phyloP scores from a whole-genome alignment of 2,888 invertebrate genomes.

The Stramonita haemastoma region DNA sequence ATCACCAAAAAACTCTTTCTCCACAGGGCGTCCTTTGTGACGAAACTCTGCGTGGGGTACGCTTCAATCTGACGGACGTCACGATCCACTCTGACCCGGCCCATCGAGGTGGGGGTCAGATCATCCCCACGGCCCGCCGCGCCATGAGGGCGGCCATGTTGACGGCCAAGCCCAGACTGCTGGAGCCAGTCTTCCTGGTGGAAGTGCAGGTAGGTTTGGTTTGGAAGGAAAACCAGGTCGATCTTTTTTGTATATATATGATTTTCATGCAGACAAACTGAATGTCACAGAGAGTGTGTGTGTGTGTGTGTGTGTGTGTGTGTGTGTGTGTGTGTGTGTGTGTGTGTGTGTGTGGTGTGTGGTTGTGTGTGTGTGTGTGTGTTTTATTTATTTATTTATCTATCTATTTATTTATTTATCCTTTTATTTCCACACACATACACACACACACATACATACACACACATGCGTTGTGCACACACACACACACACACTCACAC shows the following conservation, averaged over 20 bases:
- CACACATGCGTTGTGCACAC: neutral
- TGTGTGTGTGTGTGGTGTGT: too few species aligned
- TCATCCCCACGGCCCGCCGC: slow-evolving; percentile 98
- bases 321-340: too few species aligned
- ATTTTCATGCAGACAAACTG: too few species aligned
- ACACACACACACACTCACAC: neutral
- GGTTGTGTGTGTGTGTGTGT: too few species aligned
- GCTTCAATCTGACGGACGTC: slow-evolving; percentile 99
- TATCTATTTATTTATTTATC: too few species aligned
- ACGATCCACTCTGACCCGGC: slow-evolving; percentile 99
- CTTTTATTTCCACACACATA: too few species aligned
- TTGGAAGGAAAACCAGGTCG: too few species aligned
- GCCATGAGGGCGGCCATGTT: slow-evolving; percentile 96
- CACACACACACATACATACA: neutral
- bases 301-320: too few species aligned
- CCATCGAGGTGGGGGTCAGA: slow-evolving; percentile 99
- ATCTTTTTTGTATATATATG: too few species aligned
- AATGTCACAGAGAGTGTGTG: too few species aligned
- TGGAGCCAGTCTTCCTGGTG: slow-evolving; percentile 99
- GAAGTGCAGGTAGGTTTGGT: slow-evolving; percentile 90
- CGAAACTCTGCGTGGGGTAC: slow-evolving; percentile 95
- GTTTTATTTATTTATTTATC: too few species aligned
- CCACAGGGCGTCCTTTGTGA: slow-evolving; percentile 93
- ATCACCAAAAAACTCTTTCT: neutral
- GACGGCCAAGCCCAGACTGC: slow-evolving; percentile 94